Base-by-base conservation (phyloP, 2,888 invertebrate genomes). In the Cephus rjabovi region DNA sequence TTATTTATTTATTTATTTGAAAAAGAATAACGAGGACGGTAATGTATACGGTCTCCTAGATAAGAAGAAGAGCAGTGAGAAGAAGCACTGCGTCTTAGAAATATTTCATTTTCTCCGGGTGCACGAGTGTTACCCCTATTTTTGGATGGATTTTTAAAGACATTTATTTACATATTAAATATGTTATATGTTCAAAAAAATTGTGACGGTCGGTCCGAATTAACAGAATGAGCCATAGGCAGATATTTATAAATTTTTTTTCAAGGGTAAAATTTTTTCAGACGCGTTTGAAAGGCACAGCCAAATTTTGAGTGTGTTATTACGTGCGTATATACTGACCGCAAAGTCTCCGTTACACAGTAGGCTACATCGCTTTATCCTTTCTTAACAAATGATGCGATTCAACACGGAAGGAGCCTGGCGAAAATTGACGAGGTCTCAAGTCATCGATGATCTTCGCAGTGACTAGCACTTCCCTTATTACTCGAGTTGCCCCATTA, bases 1-100 rank as follows among this genome's bases (percentile, higher is more conserved):
- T 83, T 84, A 84, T 84, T 85, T 86, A 86, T 82, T 84, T 83
- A 40, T 81, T 83, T 84, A 84, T 85, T 85, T 86, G 85, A 82
- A 81, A 84, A 83, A 81, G 82, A 82, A 84, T 85, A 85, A 84
- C 77, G 75, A 70, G 12, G 1, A 71, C 3, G 71, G 71, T 23
- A 31, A 31, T 34, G 33, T 31, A 34, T 12, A 71, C 3, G 31
- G 9, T 12, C 33, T 31, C 12, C 4, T 1, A 12, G 71, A 71
- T 31, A 71, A 31, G 34, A 15, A 71, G 33, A 15, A 11, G 9
- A 71, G 56, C 15, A 1, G 23, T 9, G 56, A 56, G 56, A 23
- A 56, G 56, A 23, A 56, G 56, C 56, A 56, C 56, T 23, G 9
- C 23, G 56, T 15, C 23, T 56, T 9, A 9, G 56, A 56, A 56